phyloP scores from a whole-genome alignment of 2,797 vertebrate genomes.

The Cyprinella venusta region DNA sequence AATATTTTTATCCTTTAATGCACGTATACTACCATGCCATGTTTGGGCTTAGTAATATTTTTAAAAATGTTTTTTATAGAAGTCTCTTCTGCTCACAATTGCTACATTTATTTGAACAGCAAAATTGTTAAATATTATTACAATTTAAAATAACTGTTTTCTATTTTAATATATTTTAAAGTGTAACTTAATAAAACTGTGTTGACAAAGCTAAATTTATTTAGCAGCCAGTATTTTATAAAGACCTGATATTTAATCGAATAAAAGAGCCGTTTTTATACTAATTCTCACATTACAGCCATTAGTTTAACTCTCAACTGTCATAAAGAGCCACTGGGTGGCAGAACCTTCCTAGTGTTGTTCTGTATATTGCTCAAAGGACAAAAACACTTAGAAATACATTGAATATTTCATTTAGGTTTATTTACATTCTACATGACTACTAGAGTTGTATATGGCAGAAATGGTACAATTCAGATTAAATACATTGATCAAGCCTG shows the following conservation, averaged over 20 bases:
- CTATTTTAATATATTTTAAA: too few relatives aligned
- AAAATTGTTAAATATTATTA: too few relatives aligned
- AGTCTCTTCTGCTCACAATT: neutral
- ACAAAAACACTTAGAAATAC: neutral
- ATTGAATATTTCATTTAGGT: neutral
- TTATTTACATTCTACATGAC: neutral
- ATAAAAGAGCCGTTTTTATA: too few relatives aligned
- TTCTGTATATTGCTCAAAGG: neutral
- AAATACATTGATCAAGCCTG: slow-evolving; percentile 3
- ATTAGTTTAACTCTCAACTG: neutral
- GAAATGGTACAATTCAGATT: neutral
- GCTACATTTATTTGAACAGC: neutral
- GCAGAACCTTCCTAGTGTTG: slow-evolving; percentile 9
- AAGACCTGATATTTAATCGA: slow-evolving; percentile 13
- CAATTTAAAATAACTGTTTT: too few relatives aligned
- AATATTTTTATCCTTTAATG: neutral
- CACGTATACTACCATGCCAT: neutral
- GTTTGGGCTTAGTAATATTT: neutral
- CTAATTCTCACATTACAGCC: neutral
- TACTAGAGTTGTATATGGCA: neutral
- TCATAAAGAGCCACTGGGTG: slow-evolving; percentile 32
- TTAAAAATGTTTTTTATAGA: neutral
- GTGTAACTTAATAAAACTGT: neutral
- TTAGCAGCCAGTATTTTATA: neutral
- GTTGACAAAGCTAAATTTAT: neutral